These are phyloP conservation scores for Omphaloscelis lunosa DNA, from an alignment of 2,888 invertebrate genomes.

Conservation along the genomic window DNA sequence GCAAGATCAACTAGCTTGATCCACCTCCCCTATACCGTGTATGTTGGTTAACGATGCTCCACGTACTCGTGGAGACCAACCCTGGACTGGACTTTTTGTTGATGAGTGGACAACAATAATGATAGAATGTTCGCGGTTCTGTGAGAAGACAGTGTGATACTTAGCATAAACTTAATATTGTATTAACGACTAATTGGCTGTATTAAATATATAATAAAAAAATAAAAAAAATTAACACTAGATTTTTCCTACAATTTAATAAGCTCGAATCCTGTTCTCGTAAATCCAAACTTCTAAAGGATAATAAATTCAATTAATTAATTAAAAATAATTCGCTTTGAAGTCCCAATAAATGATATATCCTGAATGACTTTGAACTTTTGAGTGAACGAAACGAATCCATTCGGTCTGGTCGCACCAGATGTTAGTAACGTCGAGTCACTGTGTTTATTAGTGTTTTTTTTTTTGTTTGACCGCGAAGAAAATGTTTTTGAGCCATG, in stretches of 20 bases:
- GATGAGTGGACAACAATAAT: not conserved
- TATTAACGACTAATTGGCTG: too few species aligned
- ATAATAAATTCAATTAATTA: constrained; percentile 24
- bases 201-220: not conserved
- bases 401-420: constrained; percentile 52
- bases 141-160: not conserved
- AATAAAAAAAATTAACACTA: too few species aligned
- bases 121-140: not conserved
- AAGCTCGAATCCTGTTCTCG: not conserved
- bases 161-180: too few species aligned
- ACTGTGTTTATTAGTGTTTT: constrained; percentile 59
- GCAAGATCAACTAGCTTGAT: not conserved
- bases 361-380: constrained; percentile 63
- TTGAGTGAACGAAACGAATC: constrained; percentile 57
- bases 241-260: not conserved
- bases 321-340: constrained; percentile 50
- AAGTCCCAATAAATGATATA: constrained; percentile 48
- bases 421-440: constrained; percentile 65
- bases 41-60: not conserved
- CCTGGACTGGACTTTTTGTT: not conserved
- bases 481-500: constrained; percentile 29
- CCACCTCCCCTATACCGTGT: not conserved
- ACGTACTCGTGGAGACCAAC: not conserved
- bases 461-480: constrained; percentile 57
- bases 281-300: not conserved